A percentile compares a stretch with the other conserved stretches of the same genome.
Evolutionary conservation across 2,797 vertebrate genomes (phyloP).

Genomic region (Chiloscyllium punctatum): DNA sequence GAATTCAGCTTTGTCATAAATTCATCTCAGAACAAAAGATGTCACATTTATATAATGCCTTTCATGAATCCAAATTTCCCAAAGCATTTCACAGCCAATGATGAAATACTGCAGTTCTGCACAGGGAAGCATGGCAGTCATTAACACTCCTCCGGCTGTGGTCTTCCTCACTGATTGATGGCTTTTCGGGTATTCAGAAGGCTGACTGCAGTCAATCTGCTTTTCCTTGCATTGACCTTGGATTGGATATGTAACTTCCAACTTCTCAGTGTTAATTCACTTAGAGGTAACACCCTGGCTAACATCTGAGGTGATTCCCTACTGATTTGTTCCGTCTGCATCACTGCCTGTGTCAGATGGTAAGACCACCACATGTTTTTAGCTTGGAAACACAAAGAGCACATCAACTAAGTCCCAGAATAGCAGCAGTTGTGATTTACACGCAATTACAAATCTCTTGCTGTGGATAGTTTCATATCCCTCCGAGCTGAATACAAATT

Average conservation of each 20-base stretch:
- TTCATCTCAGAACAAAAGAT: neutral
- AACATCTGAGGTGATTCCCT: neutral
- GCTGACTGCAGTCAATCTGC: too few relatives aligned
- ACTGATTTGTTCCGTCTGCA: neutral
- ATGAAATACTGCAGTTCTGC: neutral
- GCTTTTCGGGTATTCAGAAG: neutral
- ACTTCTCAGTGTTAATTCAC: neutral
- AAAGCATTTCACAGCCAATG: neutral
- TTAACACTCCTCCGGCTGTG: neutral
- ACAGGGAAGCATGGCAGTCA: neutral
- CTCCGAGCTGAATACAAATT: neutral
- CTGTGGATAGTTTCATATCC: neutral
- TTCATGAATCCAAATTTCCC: neutral
- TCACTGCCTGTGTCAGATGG: neutral
- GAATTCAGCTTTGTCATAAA: neutral
- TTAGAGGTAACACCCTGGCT: too few relatives aligned
- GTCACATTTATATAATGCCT: neutral
- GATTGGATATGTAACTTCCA: neutral
- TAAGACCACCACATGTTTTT: neutral
- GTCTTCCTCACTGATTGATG: neutral
- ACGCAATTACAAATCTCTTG: neutral
- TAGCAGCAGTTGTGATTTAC: neutral
- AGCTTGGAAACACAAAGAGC: neutral
- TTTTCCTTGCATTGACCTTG: neutral
- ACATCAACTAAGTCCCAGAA: neutral